phyloP scores from a whole-genome alignment of 2,797 vertebrate genomes.

The Coracias cyanogaster region DNA sequence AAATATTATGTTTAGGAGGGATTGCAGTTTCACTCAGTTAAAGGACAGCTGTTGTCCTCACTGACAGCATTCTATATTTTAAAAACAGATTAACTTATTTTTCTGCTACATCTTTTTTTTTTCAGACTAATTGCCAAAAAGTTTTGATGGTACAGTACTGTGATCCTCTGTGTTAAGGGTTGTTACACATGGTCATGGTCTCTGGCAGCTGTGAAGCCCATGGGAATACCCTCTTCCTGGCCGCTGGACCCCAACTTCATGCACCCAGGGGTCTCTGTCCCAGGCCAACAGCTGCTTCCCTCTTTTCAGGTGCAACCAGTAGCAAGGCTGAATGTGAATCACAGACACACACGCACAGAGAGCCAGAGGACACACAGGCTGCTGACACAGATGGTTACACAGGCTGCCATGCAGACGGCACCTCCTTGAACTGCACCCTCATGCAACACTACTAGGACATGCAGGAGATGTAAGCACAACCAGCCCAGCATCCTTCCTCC shows the following conservation, averaged over 20 bases:
- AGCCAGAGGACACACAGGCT: neutral
- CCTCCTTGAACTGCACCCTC: neutral
- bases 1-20: neutral
- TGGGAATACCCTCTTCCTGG: neutral
- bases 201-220: neutral
- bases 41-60: neutral
- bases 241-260: neutral
- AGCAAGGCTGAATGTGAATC: neutral
- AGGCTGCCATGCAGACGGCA: neutral
- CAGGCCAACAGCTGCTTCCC: neutral
- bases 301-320: neutral
- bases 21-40: neutral
- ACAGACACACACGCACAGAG: neutral
- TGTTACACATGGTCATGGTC: rapidly evolving
- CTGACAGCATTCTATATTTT: neutral
- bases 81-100: neutral
- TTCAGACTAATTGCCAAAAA: neutral
- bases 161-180: neutral
- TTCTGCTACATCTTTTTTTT: neutral
- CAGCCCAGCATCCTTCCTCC: neutral
- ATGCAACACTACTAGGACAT: neutral
- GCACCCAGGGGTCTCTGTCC: rapidly evolving
- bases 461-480: neutral
- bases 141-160: neutral
- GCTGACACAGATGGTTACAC: neutral